Conservation (phyloP, 2,888 invertebrate species). For the Dolichomitus sp. region DNA sequence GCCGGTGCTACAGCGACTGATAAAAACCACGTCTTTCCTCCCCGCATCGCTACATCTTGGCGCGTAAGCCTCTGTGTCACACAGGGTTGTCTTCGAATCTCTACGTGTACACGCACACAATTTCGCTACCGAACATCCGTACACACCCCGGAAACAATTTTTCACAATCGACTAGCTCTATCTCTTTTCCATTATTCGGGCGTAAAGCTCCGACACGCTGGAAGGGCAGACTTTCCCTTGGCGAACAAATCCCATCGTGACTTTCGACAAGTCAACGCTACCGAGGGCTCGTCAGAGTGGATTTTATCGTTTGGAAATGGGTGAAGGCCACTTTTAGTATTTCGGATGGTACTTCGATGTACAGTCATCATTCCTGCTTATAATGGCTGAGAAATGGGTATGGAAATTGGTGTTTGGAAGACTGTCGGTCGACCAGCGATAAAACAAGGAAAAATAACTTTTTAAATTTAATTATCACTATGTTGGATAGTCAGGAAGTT, state of each 20-base stretch:
- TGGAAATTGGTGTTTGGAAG: background rate
- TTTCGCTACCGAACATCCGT: constrained; percentile 21
- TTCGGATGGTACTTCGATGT: background rate
- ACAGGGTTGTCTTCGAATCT: background rate
- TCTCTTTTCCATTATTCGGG: constrained; percentile 6
- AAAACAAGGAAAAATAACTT: no score
- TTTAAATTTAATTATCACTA: no score
- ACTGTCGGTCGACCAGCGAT: background rate
- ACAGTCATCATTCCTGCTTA: background rate
- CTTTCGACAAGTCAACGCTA: constrained; percentile 16
- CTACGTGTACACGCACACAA: background rate
- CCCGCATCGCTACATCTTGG: constrained; percentile 22
- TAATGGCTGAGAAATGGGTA: background rate
- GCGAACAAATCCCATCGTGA: background rate
- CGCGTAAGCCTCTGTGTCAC: constrained; percentile 39
- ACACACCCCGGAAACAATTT: constrained; percentile 46
- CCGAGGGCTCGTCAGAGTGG: background rate
- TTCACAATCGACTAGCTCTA: constrained; percentile 48
- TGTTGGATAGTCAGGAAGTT: no score
- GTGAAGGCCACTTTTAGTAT: background rate
- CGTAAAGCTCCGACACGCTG: background rate
- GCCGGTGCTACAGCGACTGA: constrained; percentile 38
- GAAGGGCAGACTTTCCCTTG: background rate
- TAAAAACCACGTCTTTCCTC: constrained; percentile 35
- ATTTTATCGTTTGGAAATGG: background rate